Conservation (phyloP, 2,797 vertebrate species). For the Hoplostethus atlanticus region DNA sequence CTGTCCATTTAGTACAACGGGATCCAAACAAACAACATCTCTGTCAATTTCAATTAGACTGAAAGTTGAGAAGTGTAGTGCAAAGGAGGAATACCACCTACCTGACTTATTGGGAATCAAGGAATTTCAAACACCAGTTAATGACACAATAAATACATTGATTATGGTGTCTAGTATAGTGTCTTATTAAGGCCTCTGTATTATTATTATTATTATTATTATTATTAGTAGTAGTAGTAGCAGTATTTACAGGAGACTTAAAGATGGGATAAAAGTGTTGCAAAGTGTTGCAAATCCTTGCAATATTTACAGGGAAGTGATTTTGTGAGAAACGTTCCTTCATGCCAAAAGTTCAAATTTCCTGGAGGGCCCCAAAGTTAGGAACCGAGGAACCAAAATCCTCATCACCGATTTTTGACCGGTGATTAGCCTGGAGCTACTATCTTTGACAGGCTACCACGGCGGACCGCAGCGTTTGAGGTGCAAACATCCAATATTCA, state of each 20-base stretch:
- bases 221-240: no score
- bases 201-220: no score
- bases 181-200: no score
- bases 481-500: neutral
- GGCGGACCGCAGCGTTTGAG: slow-evolving; percentile 6
- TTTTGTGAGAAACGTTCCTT: neutral
- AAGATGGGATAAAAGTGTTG: no score
- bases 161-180: neutral
- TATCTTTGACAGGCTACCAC: neutral
- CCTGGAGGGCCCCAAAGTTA: neutral
- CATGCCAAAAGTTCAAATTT: neutral
- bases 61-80: neutral
- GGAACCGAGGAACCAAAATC: neutral
- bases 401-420: neutral
- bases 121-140: neutral
- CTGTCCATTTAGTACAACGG: no score
- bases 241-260: no score
- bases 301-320: no score
- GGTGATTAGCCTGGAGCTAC: neutral
- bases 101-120: neutral
- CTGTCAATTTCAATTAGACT: neutral
- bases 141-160: slow-evolving; percentile 2
- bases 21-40: neutral
- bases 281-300: no score
- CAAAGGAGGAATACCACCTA: neutral